Base-by-base conservation (phyloP, 2,797 vertebrate species). In the Glyptemys insculpta region DNA sequence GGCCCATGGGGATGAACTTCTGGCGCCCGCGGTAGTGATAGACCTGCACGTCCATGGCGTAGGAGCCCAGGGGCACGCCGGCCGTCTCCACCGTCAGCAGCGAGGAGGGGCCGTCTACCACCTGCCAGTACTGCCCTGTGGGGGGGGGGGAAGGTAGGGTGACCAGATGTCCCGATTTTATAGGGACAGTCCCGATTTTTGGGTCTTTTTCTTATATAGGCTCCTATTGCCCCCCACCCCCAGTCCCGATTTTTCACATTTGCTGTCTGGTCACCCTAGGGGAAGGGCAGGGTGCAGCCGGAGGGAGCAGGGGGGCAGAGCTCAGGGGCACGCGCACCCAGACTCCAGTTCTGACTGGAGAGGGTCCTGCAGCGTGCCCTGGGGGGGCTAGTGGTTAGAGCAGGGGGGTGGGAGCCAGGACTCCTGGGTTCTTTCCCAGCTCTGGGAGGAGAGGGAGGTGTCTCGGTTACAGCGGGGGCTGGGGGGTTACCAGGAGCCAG, bases 71-170 rank as follows among this genome's bases (percentile, higher is more conserved):
- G 1, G 98, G 92, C 4, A 99, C 85, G 8, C 98, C 98, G 18
- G 97, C 98, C 29, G 99, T 99, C 25, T 97, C 98, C 34, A 99
- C 98, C 57, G 98, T 98, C 82, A 99, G 98, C 53, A 93, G 98
- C 21, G 99, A 99, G 5, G 98, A 97, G 0, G 99, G 98, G 1
- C 99, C 99, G 4, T 98, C 99, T 89, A 99, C 98, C 93, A 99
- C 99, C 98, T 99, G 99, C 99, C 99, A 99, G 97, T 99, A 99
- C 14, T 98, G 98, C 12, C 99, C 99, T 99, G 97, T 16, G 31
- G 41, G 23, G 0, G 3, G 41, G 49, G n/a, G n/a, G n/a, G n/a
- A n/a, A n/a, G n/a, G n/a, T n/a, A n/a, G n/a, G n/a, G n/a, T n/a
- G n/a, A n/a, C n/a, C n/a, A n/a, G n/a, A n/a, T n/a, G n/a, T n/a